These are phyloP conservation scores for Mythimna pallens DNA, from an alignment of 2,888 invertebrate species.

Conservation along the genomic window DNA sequence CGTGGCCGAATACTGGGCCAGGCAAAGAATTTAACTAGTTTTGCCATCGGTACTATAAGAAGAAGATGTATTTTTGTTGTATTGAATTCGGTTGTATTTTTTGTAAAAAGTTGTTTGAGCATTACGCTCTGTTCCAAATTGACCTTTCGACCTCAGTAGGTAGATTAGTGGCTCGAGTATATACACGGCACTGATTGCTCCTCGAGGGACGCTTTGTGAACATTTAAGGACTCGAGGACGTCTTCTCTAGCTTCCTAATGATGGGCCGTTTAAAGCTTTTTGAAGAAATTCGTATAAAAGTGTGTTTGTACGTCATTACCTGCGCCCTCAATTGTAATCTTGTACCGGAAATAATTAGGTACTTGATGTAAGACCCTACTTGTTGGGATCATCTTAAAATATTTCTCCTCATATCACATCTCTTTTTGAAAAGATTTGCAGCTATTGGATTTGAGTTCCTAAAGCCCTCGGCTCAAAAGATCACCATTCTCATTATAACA, in stretches of 20 bases:
- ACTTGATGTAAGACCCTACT: slow-evolving; percentile 7
- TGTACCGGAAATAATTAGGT: slow-evolving; percentile 18
- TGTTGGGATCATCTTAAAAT: slow-evolving; percentile 2
- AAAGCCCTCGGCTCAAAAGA: too few species aligned
- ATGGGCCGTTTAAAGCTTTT: slow-evolving; percentile 19
- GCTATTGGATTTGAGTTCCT: neutral
- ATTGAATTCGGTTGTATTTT: too few species aligned
- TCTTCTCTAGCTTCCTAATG: slow-evolving; percentile 24
- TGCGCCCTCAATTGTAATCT: slow-evolving; percentile 21
- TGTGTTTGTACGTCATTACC: slow-evolving; percentile 23
- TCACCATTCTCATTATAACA: neutral
- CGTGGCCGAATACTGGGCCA: too few species aligned
- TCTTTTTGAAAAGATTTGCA: neutral
- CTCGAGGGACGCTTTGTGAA: slow-evolving; percentile 5
- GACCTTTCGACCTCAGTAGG: neutral
- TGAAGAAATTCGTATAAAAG: slow-evolving; percentile 11
- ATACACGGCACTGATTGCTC: neutral
- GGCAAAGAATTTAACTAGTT: too few species aligned
- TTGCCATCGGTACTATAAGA: too few species aligned
- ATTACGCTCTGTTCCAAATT: neutral
- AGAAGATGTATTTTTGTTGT: too few species aligned
- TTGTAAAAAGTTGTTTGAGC: neutral
- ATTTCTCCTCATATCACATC: neutral
- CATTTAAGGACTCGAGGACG: slow-evolving; percentile 2
- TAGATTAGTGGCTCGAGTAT: neutral